phyloP scores from a whole-genome alignment of 37 sponge, comb jelly and placozoan genomes.

The Haliclona indistincta region DNA sequence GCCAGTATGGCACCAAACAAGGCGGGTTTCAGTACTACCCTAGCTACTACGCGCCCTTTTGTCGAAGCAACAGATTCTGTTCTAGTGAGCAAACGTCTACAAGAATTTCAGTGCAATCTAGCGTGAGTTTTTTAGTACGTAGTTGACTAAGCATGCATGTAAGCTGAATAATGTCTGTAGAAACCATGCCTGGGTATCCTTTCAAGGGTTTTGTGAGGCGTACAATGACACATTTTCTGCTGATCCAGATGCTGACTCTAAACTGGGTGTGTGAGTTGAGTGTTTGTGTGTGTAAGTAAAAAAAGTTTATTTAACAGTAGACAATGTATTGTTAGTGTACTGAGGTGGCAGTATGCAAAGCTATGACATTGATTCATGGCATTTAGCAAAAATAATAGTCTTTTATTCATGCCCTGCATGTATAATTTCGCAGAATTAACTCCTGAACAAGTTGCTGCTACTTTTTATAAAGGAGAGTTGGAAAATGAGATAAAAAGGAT shows the following conservation, averaged over 20 bases:
- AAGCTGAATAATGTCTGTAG: no score
- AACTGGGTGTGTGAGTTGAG: no score
- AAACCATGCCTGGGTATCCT: conserved; percentile 39
- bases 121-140: conserved; percentile 37
- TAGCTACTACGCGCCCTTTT: background rate
- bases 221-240: conserved; percentile 35
- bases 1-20: conserved; percentile 29
- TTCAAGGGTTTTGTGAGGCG: conserved; percentile 39
- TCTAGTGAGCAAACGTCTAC: conserved; percentile 1
- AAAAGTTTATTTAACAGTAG: no score
- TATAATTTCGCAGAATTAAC: conserved; percentile 22
- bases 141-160: no score
- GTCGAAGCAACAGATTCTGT: conserved; percentile 31
- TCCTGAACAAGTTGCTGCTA: conserved; percentile 1
- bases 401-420: no score
- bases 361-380: no score
- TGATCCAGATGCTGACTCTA: conserved; percentile 1
- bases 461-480: conserved; percentile 37
- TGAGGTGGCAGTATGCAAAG: no score
- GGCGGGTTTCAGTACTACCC: conserved; percentile 32
- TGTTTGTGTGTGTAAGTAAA: no score
- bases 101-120: conserved; percentile 28
- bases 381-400: no score
- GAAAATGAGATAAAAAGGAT: conserved; percentile 24
- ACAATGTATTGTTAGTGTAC: no score